A percentile compares a stretch with the other conserved stretches of the same genome.
Evolutionary conservation across 2,888 invertebrate genomes (phyloP).

Genomic region (Drosophila prolongata): DNA sequence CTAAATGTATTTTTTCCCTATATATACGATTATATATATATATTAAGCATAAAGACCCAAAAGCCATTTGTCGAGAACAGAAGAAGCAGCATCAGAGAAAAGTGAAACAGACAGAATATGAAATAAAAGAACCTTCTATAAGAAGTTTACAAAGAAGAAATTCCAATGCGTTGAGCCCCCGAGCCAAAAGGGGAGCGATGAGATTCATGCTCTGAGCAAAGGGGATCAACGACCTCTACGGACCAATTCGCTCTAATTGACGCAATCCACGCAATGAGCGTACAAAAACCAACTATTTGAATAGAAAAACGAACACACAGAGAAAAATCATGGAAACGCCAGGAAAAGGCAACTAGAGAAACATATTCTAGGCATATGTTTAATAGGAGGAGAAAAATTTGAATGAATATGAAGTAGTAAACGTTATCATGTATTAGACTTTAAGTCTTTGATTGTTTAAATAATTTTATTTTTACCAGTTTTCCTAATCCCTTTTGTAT

Average conservation of each 20-base stretch:
- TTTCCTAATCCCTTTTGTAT: constrained; percentile 30
- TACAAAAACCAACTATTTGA: constrained; percentile 64
- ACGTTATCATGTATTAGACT: constrained; percentile 72
- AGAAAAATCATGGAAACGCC: constrained; percentile 27
- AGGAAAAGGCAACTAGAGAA: constrained; percentile 25
- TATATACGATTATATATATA: constrained; percentile 40
- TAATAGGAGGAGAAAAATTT: constrained; percentile 9
- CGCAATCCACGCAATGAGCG: constrained; percentile 77
- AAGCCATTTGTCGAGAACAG: constrained; percentile 47
- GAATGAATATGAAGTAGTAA: constrained; percentile 9
- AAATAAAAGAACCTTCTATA: constrained; percentile 45
- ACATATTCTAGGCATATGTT: constrained; percentile 9
- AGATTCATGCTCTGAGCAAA: constrained; percentile 15
- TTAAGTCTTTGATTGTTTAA: constrained; percentile 71
- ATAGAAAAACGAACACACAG: constrained; percentile 30
- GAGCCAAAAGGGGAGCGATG: neutral
- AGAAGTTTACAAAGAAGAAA: constrained; percentile 48
- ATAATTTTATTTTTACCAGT: constrained; percentile 46
- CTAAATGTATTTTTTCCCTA: constrained; percentile 58
- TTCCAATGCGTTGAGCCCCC: constrained; percentile 66
- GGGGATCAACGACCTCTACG: constrained; percentile 74
- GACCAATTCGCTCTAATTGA: constrained; percentile 80
- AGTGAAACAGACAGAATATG: constrained; percentile 36
- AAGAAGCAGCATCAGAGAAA: constrained; percentile 28
- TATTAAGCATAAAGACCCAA: constrained; percentile 37